phyloP scores from a whole-genome alignment of 2,113 vertebrate species.

The Dicaeum eximium region DNA sequence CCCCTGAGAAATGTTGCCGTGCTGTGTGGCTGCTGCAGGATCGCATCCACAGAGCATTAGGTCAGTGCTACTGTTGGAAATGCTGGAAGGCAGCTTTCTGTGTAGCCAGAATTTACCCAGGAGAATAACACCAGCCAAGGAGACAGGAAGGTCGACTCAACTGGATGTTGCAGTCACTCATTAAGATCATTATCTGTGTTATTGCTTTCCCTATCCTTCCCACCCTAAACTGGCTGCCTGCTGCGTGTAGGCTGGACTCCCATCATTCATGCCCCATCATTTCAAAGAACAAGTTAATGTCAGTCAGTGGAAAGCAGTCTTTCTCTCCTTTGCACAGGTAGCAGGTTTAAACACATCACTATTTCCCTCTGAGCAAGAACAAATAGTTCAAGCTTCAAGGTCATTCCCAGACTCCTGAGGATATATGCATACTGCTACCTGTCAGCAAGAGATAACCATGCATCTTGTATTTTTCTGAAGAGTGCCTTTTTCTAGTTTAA shows the following conservation, averaged over 20 bases:
- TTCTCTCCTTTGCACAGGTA: neutral
- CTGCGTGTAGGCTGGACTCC: neutral
- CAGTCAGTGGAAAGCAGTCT: neutral
- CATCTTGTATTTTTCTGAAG: neutral
- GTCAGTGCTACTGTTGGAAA: neutral
- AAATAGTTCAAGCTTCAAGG: neutral
- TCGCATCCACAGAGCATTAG: neutral
- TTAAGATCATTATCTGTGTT: slow-evolving; percentile 36
- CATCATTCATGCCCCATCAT: neutral
- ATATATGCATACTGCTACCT: neutral
- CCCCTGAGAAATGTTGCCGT: neutral
- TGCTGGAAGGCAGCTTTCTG: neutral
- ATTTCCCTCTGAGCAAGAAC: neutral
- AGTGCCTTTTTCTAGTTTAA: neutral
- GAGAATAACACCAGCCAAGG: slow-evolving; percentile 17
- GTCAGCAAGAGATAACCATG: neutral
- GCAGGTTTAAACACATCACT: neutral
- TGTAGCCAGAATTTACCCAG: neutral
- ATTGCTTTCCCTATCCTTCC: neutral
- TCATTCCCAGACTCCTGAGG: neutral
- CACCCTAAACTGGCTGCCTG: neutral
- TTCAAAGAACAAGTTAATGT: neutral
- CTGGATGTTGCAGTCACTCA: neutral
- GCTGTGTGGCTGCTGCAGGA: neutral
- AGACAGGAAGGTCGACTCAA: neutral